phyloP scores from a whole-genome alignment of 2,888 invertebrate genomes.

The Xestia c-nigrum region DNA sequence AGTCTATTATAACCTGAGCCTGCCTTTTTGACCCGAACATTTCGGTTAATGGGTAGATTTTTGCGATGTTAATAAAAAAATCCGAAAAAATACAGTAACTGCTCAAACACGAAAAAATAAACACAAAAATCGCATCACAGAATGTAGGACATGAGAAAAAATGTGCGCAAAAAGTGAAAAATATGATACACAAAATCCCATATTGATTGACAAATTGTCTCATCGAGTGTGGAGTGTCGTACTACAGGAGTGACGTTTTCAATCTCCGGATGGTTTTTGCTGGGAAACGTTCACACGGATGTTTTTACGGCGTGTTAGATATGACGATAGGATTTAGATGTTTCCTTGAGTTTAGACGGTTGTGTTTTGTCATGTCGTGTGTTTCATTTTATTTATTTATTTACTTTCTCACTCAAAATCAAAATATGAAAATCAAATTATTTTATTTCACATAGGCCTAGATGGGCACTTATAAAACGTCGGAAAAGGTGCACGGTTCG shows the following conservation, averaged over 20 bases:
- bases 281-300: slow-evolving; percentile 33
- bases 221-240: slow-evolving; percentile 49
- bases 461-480: too few relatives aligned
- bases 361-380: not conserved
- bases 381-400: not conserved
- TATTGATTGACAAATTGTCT: slow-evolving; percentile 61
- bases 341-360: slow-evolving; percentile 31
- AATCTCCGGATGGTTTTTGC: slow-evolving; percentile 56
- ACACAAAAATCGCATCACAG: not conserved
- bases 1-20: not conserved
- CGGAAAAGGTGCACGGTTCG: too few relatives aligned
- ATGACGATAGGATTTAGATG: slow-evolving; percentile 29
- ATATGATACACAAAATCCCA: slow-evolving; percentile 52
- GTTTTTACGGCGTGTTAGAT: slow-evolving; percentile 43
- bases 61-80: not conserved
- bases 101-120: slow-evolving; percentile 11
- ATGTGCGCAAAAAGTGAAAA: slow-evolving; percentile 36
- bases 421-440: not conserved
- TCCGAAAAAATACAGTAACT: not conserved
- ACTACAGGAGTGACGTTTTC: slow-evolving; percentile 49
- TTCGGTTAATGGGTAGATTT: not conserved
- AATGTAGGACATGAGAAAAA: slow-evolving; percentile 29
- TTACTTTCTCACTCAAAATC: not conserved
- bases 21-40: not conserved
- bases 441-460: too few relatives aligned